A percentile compares a stretch with the other conserved stretches of the same genome.
These are phyloP conservation scores for Cyprinodon diabolis DNA, from an alignment of 2,797 vertebrate species.

Conservation along the genomic window DNA sequence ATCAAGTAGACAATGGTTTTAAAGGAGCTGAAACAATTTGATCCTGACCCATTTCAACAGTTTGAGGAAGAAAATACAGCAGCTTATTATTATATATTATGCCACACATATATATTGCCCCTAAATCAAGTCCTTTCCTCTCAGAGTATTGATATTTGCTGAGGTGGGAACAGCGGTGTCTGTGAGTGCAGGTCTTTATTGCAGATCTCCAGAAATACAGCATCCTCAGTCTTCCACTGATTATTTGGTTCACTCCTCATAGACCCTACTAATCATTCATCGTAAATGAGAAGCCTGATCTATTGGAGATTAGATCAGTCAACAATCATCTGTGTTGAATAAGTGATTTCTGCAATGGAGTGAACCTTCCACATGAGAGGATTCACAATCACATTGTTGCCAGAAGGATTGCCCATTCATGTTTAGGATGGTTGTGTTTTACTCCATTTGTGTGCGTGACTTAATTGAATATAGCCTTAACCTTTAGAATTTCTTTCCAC, in stretches of 20 bases:
- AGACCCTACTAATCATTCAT: slow-evolving; percentile 70
- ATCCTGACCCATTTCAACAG: background rate
- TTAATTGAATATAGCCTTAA: slow-evolving; percentile 27
- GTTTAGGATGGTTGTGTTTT: slow-evolving; percentile 55
- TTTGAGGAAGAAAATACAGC: background rate
- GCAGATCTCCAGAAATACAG: slow-evolving; percentile 41
- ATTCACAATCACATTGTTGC: slow-evolving; percentile 54
- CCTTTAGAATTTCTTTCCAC: background rate
- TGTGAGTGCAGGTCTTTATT: slow-evolving; percentile 23
- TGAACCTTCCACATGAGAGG: slow-evolving; percentile 59
- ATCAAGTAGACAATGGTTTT: background rate
- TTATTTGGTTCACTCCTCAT: slow-evolving; percentile 58
- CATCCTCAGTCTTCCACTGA: slow-evolving; percentile 53
- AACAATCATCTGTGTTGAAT: slow-evolving; percentile 65
- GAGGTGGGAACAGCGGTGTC: slow-evolving; percentile 1
- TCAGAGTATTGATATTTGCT: slow-evolving; percentile 23
- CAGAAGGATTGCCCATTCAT: slow-evolving; percentile 66
- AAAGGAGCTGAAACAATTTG: background rate
- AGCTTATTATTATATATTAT: too few relatives aligned
- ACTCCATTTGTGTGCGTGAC: slow-evolving; percentile 37
- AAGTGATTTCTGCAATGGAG: slow-evolving; percentile 56
- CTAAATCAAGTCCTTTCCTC: slow-evolving; percentile 6
- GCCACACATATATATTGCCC: slow-evolving; percentile 5
- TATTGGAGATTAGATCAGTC: slow-evolving; percentile 72
- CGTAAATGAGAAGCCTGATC: slow-evolving; percentile 67